Evolutionary conservation across 2,113 vertebrate genomes (phyloP).

Genomic region (Dermatemys mawii): DNA sequence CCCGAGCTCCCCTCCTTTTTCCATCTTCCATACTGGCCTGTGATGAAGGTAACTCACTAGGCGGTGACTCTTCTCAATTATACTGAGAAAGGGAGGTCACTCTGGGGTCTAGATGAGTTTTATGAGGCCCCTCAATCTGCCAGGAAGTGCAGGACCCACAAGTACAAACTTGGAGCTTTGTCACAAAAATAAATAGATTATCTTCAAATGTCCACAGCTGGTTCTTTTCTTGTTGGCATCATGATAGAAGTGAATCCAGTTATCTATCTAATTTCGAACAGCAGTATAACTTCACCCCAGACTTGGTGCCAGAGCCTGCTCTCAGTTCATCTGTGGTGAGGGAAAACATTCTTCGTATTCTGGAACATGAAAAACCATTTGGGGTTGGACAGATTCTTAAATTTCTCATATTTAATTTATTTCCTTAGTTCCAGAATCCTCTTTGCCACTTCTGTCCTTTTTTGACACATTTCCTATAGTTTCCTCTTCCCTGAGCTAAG

Average conservation of each 20-base stretch:
- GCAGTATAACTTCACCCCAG: background rate
- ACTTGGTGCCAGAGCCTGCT: background rate
- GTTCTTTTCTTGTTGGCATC: background rate
- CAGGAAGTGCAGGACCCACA: too few relatives aligned
- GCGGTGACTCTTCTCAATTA: too few relatives aligned
- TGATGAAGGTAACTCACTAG: too few relatives aligned
- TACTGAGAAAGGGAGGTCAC: too few relatives aligned
- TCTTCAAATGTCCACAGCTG: background rate
- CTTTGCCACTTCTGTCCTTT: background rate
- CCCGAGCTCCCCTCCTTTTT: too few relatives aligned
- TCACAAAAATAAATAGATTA: background rate
- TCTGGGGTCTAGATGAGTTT: too few relatives aligned
- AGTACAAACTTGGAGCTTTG: too few relatives aligned
- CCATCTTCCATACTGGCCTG: too few relatives aligned
- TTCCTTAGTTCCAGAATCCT: background rate
- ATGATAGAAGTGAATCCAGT: background rate
- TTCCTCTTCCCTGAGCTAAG: background rate
- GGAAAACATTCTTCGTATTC: background rate
- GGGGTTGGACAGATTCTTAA: background rate
- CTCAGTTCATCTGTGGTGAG: background rate
- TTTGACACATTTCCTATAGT: background rate
- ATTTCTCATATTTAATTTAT: background rate
- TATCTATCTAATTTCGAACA: background rate
- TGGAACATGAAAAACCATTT: background rate
- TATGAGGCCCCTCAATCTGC: too few relatives aligned